Evolutionary conservation across 2,797 vertebrate species (phyloP), one percentile per base, ranked within the genome.

Genomic region (Micrastur ruficollis): DNA sequence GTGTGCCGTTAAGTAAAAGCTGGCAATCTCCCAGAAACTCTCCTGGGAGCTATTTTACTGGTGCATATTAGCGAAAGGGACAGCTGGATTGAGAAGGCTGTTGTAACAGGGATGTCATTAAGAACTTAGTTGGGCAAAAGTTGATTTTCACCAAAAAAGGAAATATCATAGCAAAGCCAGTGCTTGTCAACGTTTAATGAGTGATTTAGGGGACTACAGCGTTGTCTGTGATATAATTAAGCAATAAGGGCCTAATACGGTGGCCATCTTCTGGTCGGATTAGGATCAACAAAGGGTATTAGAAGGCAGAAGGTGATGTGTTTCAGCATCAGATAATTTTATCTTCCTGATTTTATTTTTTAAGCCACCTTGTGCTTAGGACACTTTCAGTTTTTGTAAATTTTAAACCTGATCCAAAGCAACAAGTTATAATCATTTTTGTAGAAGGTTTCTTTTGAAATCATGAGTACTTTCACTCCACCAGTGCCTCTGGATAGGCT

Each of bases 1-100:
- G 89, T 38, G 79, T 97, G 91, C 96, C 38, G 16, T 95, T 95
- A 97, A 96, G 81, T 89, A 87, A 95, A 94, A 96, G 81, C 88
- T 95, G 90, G 83, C 95, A 84, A 74, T 92, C 59, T 74, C 63
- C 78, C 83, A 66, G 65, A 52, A 82, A 2, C 74, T 62, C 82
- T 94, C 83, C 74, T 4, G 38, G 92, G 95, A 96, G 93, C 83
- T 63, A 10, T 94, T 94, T 84, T 49, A 32, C 62, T 86, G 93
- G 38, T 56, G 62, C 34, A 19, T 85, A 46, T 74, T 86, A 95
- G 86, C 78, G 49, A 84, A 88, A 92, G 74, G 86, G 90, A 85
- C 89, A 90, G 71, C 83, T 96, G 83, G 89, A 66, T 61, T 44
- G 71, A 94, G 65, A 93, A 90, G 61, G 49, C 52, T 62, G 40